phyloP scores from a whole-genome alignment of 2,888 invertebrate genomes.

The Rotaria socialis region DNA sequence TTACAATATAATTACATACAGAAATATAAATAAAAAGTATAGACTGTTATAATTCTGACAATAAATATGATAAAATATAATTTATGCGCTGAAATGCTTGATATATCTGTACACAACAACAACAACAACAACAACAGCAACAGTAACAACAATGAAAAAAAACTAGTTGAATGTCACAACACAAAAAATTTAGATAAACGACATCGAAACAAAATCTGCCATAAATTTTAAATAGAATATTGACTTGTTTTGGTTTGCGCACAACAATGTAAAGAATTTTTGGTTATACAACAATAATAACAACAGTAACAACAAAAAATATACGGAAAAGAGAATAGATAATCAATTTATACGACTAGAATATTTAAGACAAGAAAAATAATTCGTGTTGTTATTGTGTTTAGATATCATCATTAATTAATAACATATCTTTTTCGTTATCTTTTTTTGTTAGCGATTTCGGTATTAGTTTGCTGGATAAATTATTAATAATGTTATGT shows the following conservation, averaged over 20 bases:
- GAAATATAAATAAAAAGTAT: neutral
- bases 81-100: neutral
- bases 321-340: neutral
- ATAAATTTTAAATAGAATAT: too few species aligned
- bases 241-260: too few species aligned
- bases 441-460: conserved; percentile 8
- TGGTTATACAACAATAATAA: neutral
- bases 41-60: neutral
- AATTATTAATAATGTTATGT: neutral
- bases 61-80: neutral
- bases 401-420: conserved; percentile 17
- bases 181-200: neutral
- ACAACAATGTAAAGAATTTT: neutral
- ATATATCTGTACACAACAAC: neutral
- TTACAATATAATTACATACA: neutral
- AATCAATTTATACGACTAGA: neutral
- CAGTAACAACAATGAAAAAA: neutral
- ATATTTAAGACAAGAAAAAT: neutral
- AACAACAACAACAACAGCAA: neutral
- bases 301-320: neutral
- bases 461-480: neutral
- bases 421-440: conserved; percentile 31
- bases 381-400: too few species aligned
- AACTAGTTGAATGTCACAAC: neutral
- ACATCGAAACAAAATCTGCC: neutral